Conservation (phyloP, 2,113 vertebrate species). For the Zosterops lateralis region DNA sequence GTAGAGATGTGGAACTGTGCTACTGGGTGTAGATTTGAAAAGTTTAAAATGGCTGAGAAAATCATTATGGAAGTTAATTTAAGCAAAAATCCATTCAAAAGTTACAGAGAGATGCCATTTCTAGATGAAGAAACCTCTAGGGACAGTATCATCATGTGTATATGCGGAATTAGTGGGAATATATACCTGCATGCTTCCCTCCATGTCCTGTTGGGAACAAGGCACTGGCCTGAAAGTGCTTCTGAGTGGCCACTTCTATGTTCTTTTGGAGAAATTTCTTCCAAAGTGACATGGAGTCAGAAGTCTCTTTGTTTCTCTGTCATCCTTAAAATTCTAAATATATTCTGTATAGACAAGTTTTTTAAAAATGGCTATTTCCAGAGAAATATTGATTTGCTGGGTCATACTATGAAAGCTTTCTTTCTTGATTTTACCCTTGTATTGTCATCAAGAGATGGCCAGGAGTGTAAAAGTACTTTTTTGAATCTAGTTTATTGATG, state of each 20-base stretch:
- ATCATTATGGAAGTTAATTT: neutral
- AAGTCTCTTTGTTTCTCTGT: neutral
- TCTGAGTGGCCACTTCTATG: accelerated
- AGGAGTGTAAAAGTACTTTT: neutral
- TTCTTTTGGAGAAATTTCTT: neutral
- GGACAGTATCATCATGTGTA: neutral
- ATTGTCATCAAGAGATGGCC: neutral
- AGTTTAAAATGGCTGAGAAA: neutral
- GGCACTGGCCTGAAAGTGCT: neutral
- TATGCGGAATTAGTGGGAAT: neutral
- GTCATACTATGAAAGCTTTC: neutral
- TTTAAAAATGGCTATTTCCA: neutral
- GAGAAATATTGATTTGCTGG: neutral
- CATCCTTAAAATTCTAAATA: neutral
- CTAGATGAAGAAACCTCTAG: neutral
- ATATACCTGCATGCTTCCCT: neutral
- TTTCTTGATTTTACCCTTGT: neutral
- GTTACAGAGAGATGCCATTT: neutral
- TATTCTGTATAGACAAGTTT: neutral
- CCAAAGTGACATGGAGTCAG: neutral
- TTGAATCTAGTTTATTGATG: neutral
- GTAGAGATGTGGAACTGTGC: neutral
- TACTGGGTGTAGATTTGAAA: neutral
- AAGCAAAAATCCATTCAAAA: neutral
- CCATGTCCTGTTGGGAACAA: neutral